These are phyloP conservation scores for Cephus rjabovi DNA, from an alignment of 2,888 invertebrate species.

Conservation along the genomic window DNA sequence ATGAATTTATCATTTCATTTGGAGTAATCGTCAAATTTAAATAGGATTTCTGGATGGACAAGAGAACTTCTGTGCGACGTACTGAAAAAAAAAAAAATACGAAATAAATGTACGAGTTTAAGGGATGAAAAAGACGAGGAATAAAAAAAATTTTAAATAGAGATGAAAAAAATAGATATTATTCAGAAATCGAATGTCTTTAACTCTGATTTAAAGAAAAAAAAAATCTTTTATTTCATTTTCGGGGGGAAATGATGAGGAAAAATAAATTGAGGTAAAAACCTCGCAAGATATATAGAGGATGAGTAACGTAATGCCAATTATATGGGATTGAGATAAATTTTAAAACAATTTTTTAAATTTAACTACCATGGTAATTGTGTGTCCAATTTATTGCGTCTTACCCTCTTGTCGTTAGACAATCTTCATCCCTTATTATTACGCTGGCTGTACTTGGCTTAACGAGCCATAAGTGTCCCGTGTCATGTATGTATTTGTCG, in stretches of 20 bases:
- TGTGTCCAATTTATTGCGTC: not conserved
- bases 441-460: too few relatives aligned
- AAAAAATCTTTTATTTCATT: not conserved
- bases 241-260: not conserved
- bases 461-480: not conserved
- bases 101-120: not conserved
- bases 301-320: not conserved
- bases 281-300: not conserved
- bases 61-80: not conserved
- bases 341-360: not conserved
- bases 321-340: not conserved
- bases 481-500: not conserved
- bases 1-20: not conserved
- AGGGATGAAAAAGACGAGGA: not conserved
- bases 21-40: not conserved
- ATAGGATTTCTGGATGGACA: not conserved
- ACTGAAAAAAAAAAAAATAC: not conserved
- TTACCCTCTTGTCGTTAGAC: not conserved
- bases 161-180: not conserved
- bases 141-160: not conserved
- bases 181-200: not conserved
- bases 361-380: not conserved
- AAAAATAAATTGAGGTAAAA: not conserved
- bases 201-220: not conserved
- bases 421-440: too few relatives aligned